Evolutionary conservation across 1,140 invertebrate species (phyloP).

Genomic region (Drosophila melanogaster): Release_6_plus_ISO1_MT NT_033779.5:4592001-4592500

Average conservation of each 20-base stretch:
- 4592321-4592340: constrained; percentile 63
- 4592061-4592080: constrained; percentile 40
- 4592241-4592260: constrained; percentile 44
- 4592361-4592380: constrained; percentile 82
- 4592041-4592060: constrained; percentile 56
- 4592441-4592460: constrained; percentile 72
- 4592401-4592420: constrained; percentile 83
- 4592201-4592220: constrained; percentile 75
- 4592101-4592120: constrained; percentile 30
- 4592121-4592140: constrained; percentile 36
- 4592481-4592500: constrained; percentile 53
- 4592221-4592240: constrained; percentile 52
- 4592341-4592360: constrained; percentile 63
- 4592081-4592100: constrained; percentile 25
- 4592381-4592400: constrained; percentile 81
- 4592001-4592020: constrained; percentile 83
- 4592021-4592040: constrained; percentile 44
- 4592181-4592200: constrained; percentile 71
- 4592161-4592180: constrained; percentile 66
- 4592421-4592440: constrained; percentile 79
- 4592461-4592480: constrained; percentile 45
- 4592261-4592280: constrained; percentile 66
- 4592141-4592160: constrained; percentile 82
- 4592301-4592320: constrained; percentile 14
- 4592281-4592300: constrained; percentile 60